A percentile compares a stretch with the other conserved stretches of the same genome.
phyloP scores from a whole-genome alignment of 2,888 invertebrate genomes.

The Camptogramma bilineatum region DNA sequence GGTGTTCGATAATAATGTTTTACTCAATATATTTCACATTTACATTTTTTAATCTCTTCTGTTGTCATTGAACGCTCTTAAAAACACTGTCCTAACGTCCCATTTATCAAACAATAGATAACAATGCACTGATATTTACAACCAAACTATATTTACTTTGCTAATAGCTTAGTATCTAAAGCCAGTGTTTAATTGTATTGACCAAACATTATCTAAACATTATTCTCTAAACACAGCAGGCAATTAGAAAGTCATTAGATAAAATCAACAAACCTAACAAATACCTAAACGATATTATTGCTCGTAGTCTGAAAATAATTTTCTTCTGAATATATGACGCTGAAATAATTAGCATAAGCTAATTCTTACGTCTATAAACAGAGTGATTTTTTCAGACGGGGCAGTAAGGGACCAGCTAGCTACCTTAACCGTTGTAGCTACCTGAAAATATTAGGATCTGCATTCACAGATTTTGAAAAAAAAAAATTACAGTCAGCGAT shows the following conservation, averaged over 20 bases:
- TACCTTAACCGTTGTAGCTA: too few species aligned
- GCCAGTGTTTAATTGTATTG: slow-evolving; percentile 18
- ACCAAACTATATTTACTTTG: slow-evolving; percentile 14
- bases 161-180: slow-evolving; percentile 17
- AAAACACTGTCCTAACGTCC: neutral
- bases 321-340: neutral
- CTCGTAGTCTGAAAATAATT: neutral
- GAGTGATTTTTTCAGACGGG: too few species aligned
- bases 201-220: slow-evolving; percentile 15
- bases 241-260: slow-evolving; percentile 15
- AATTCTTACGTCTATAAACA: too few species aligned
- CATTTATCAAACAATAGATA: slow-evolving; percentile 3
- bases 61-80: neutral
- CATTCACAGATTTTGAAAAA: too few species aligned
- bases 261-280: slow-evolving; percentile 14
- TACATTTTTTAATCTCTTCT: too few species aligned
- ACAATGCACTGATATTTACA: slow-evolving; percentile 9
- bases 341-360: too few species aligned
- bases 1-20: too few species aligned
- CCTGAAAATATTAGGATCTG: too few species aligned
- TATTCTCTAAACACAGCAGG: slow-evolving; percentile 14
- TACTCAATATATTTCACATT: too few species aligned
- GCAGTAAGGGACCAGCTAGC: too few species aligned
- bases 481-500: too few species aligned
- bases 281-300: neutral